Percentiles rank a stretch among this genome's conserved stretches.
Evolutionary conservation across 2,888 invertebrate genomes (phyloP).

Genomic region (Morpho achilles): DNA sequence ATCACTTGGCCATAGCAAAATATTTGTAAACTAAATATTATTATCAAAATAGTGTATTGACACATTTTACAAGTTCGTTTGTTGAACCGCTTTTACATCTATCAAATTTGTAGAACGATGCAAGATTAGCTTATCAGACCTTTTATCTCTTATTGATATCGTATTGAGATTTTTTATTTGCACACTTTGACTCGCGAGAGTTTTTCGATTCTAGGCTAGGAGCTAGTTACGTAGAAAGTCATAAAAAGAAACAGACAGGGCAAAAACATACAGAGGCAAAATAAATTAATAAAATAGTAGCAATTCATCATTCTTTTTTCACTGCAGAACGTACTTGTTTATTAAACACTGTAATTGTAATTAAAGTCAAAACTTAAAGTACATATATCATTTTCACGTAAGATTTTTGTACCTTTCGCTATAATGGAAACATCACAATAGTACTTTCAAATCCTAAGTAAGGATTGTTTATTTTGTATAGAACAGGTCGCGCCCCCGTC

Average conservation of each 20-base stretch:
- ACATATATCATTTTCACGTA: too few relatives aligned
- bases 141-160: slow-evolving; percentile 2
- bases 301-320: too few relatives aligned
- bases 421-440: too few relatives aligned
- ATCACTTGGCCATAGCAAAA: slow-evolving; percentile 47
- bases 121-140: slow-evolving; percentile 10
- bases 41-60: slow-evolving; percentile 27
- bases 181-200: not conserved
- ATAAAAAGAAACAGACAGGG: not conserved
- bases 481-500: too few relatives aligned
- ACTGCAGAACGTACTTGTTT: too few relatives aligned
- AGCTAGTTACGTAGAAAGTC: not conserved
- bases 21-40: slow-evolving; percentile 26
- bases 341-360: too few relatives aligned
- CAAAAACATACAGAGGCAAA: not conserved
- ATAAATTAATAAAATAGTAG: not conserved
- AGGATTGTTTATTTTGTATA: too few relatives aligned
- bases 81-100: not conserved
- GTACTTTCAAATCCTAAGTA: too few relatives aligned
- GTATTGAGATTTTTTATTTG: slow-evolving; percentile 5
- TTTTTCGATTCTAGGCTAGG: not conserved
- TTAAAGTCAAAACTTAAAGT: too few relatives aligned
- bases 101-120: not conserved
- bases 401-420: too few relatives aligned
- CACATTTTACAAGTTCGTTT: slow-evolving; percentile 32